Conservation (phyloP, 1,140 invertebrate genomes). For the Tetramorium alpestre region DNA sequence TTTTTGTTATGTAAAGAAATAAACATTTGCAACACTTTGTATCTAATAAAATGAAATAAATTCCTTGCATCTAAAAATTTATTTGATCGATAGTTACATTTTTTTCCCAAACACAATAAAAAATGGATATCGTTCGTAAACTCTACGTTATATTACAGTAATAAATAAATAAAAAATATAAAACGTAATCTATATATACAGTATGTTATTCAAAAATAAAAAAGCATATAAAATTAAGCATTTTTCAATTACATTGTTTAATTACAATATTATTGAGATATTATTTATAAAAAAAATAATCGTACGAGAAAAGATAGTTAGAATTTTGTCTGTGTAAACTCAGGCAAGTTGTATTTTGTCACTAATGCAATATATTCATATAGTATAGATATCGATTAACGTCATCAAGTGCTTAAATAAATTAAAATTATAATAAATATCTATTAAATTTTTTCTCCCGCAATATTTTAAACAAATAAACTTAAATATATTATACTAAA, state of each 20-base stretch:
- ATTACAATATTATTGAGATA: neutral
- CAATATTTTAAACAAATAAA: neutral
- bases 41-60: neutral
- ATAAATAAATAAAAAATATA: neutral
- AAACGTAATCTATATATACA: neutral
- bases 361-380: neutral
- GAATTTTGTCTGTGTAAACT: neutral
- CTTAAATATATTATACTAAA: neutral
- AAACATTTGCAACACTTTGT: neutral
- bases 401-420: neutral
- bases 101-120: neutral
- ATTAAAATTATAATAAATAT: neutral
- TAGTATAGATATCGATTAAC: neutral
- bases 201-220: neutral
- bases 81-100: neutral
- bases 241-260: neutral
- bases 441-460: neutral
- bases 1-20: neutral
- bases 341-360: neutral
- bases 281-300: neutral
- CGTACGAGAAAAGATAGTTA: neutral
- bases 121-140: neutral
- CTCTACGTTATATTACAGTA: neutral
- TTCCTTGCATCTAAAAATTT: neutral
- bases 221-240: neutral